A percentile compares a stretch with the other conserved stretches of the same genome.
phyloP scores from a whole-genome alignment of 35 echinoderm and acorn worm genomes.

The Stichopus chloronotus region DNA sequence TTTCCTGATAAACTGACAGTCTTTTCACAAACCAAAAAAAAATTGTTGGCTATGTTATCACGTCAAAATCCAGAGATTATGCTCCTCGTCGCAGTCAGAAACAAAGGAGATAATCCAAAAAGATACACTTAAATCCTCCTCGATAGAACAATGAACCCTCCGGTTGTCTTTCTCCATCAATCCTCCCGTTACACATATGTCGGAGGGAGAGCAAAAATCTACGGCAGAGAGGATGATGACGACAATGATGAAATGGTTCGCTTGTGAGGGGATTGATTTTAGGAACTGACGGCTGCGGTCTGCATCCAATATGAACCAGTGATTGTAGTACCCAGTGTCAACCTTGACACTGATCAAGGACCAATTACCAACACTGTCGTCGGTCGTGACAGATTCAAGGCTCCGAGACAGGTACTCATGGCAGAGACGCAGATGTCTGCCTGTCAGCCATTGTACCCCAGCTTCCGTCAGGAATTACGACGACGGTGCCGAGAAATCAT shows the following conservation, averaged over 20 bases:
- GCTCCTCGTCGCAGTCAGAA: no score
- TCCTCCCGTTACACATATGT: no score
- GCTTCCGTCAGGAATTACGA: not conserved
- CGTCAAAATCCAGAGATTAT: no score
- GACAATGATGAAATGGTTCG: no score
- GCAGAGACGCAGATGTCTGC: not conserved
- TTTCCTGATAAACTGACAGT: no score
- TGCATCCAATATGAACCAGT: not conserved
- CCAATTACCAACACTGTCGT: constrained; percentile 28
- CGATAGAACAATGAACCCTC: not conserved
- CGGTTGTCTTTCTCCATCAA: no score
- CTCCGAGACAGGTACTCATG: not conserved
- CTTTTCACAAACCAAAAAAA: no score
- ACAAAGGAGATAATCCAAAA: not conserved
- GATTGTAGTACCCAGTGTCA: not conserved
- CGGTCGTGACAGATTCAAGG: not conserved
- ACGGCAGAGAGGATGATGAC: no score
- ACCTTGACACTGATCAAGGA: constrained; percentile 30
- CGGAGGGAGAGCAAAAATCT: no score
- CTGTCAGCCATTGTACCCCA: not conserved
- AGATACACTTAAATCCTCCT: not conserved
- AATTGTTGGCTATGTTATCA: no score
- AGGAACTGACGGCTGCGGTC: no score
- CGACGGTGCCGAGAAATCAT: not conserved
- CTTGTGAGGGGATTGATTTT: no score